phyloP scores from a whole-genome alignment of 2,888 invertebrate species.

The Agrilus mali region DNA sequence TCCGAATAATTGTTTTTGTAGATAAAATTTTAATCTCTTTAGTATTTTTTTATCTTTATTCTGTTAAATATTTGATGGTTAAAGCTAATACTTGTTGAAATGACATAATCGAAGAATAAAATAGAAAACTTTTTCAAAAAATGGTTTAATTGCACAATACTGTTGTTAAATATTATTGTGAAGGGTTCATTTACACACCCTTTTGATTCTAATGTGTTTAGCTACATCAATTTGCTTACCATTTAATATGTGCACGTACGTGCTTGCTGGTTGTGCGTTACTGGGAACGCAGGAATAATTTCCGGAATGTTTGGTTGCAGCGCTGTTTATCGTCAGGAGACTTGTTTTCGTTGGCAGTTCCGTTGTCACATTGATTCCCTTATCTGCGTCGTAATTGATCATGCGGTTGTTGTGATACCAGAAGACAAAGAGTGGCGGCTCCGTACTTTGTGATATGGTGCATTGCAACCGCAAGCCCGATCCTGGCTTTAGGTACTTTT shows the following conservation, averaged over 20 bases:
- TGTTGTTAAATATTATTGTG: too few relatives aligned
- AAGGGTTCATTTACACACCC: too few relatives aligned
- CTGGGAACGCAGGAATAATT: constrained; percentile 84
- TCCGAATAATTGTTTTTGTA: too few relatives aligned
- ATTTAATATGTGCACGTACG: constrained; percentile 81
- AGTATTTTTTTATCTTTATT: too few relatives aligned
- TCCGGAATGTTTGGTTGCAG: constrained; percentile 64
- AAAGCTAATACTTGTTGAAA: too few relatives aligned
- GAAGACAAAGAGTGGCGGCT: constrained; percentile 71
- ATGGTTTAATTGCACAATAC: too few relatives aligned
- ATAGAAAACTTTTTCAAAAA: too few relatives aligned
- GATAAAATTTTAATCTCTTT: too few relatives aligned
- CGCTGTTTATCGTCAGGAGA: constrained; percentile 44
- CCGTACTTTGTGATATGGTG: constrained; percentile 71
- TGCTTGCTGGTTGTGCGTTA: constrained; percentile 77
- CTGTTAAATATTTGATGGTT: too few relatives aligned
- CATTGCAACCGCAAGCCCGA: constrained; percentile 73
- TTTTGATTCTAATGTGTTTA: too few relatives aligned
- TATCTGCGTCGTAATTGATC: constrained; percentile 83
- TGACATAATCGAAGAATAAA: too few relatives aligned
- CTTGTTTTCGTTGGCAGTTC: constrained; percentile 59
- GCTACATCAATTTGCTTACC: constrained; percentile 42
- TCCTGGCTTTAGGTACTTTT: constrained; percentile 79
- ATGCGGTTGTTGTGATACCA: constrained; percentile 85
- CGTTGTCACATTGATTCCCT: constrained; percentile 77